These are phyloP conservation scores for Poecilia gillii DNA, from an alignment of 2,797 vertebrate species.

Conservation along the genomic window DNA sequence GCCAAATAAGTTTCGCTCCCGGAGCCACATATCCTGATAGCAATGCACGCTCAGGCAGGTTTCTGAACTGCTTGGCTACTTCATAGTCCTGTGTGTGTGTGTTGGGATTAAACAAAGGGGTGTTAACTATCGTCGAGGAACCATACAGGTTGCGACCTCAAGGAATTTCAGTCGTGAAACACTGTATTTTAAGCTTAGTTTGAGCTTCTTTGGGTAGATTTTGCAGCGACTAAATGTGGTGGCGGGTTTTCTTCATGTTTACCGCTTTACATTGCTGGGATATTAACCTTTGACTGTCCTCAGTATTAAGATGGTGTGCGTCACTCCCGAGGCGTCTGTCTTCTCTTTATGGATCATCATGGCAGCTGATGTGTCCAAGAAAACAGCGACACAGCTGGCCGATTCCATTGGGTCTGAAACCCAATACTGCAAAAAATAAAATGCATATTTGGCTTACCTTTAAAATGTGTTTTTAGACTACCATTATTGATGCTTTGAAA, in stretches of 20 bases:
- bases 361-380: slow-evolving; percentile 49
- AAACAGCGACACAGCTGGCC: slow-evolving; percentile 44
- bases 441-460: not conserved
- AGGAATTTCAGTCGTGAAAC: slow-evolving; percentile 17
- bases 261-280: not conserved
- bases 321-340: not conserved
- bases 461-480: not conserved
- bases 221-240: not conserved
- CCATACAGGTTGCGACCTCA: slow-evolving; percentile 55
- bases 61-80: not conserved
- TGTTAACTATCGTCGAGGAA: slow-evolving; percentile 60
- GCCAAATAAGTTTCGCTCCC: not conserved
- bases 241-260: not conserved
- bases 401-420: not conserved
- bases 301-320: slow-evolving; percentile 18
- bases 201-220: not conserved
- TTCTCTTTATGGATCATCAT: slow-evolving; percentile 46
- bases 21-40: not conserved
- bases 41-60: not conserved
- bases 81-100: not conserved
- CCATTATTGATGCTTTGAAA: not conserved
- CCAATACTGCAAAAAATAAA: not conserved
- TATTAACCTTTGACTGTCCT: slow-evolving; percentile 26
- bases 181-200: not conserved
- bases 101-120: slow-evolving; percentile 73